phyloP scores from a whole-genome alignment of 1,140 invertebrate species.

The Triops longicaudatus region DNA sequence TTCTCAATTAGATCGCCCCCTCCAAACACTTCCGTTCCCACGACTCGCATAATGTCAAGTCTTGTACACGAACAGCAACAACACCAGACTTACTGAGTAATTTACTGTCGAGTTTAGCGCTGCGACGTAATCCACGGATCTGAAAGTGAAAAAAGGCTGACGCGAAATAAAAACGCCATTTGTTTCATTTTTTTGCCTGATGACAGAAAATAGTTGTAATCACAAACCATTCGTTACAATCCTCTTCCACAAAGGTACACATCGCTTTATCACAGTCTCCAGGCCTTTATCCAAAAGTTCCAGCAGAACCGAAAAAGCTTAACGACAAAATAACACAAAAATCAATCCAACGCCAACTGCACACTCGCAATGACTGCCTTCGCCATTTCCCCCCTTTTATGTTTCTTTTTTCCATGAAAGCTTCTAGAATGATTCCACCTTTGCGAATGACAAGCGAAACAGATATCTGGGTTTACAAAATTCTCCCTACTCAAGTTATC shows the following conservation, averaged over 20 bases:
- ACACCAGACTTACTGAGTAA: not conserved
- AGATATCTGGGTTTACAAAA: not conserved
- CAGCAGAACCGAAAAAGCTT: slow-evolving; percentile 14
- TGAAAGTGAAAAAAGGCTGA: not conserved
- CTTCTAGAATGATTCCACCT: not conserved
- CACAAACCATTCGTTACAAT: slow-evolving; percentile 15
- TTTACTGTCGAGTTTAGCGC: not conserved
- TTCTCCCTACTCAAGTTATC: not conserved
- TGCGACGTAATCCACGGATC: not conserved
- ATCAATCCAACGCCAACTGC: slow-evolving; percentile 8
- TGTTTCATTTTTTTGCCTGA: not conserved
- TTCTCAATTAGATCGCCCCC: not conserved
- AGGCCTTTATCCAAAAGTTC: slow-evolving; percentile 15
- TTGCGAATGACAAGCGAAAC: not conserved
- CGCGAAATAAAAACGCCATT: not conserved
- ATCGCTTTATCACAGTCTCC: slow-evolving; percentile 14
- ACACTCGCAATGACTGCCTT: not conserved
- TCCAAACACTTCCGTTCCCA: slow-evolving; percentile 5
- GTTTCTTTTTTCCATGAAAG: not conserved
- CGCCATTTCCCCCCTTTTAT: not conserved
- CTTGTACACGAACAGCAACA: not conserved
- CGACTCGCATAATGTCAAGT: not conserved
- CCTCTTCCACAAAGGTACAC: slow-evolving; percentile 14
- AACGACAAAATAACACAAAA: slow-evolving; percentile 12
- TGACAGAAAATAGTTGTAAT: slow-evolving; percentile 15